Evolutionary conservation across 2,888 invertebrate genomes (phyloP).

Genomic region (Ophion slaviceki): DNA sequence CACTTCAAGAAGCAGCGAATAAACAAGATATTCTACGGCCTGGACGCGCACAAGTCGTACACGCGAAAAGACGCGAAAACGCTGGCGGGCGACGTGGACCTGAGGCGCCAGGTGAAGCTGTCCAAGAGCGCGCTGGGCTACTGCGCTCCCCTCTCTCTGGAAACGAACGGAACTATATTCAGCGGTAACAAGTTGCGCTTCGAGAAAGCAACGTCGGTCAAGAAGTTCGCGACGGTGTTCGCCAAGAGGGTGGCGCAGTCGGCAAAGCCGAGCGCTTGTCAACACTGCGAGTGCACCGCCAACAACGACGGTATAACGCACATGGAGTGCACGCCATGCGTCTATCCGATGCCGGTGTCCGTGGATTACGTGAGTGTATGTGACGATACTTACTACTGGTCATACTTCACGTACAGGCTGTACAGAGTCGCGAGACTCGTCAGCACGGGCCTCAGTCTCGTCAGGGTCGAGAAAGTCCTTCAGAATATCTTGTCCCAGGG

Average conservation of each 20-base stretch:
- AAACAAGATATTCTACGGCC: slow-evolving; percentile 90
- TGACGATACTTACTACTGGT: slow-evolving; percentile 54
- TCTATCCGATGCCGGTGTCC: slow-evolving; percentile 84
- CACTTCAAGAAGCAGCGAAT: slow-evolving; percentile 89
- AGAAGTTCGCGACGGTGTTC: slow-evolving; percentile 88
- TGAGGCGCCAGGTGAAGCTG: slow-evolving; percentile 90
- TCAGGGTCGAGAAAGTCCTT: slow-evolving; percentile 32
- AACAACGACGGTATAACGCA: slow-evolving; percentile 88
- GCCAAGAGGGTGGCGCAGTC: slow-evolving; percentile 87
- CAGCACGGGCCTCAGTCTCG: slow-evolving; percentile 11
- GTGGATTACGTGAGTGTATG: slow-evolving; percentile 84
- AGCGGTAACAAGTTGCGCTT: slow-evolving; percentile 86
- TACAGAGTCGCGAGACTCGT: slow-evolving; percentile 28
- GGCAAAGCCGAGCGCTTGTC: slow-evolving; percentile 86
- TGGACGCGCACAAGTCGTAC: slow-evolving; percentile 91
- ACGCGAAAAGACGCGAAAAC: slow-evolving; percentile 91
- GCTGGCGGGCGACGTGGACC: slow-evolving; percentile 89
- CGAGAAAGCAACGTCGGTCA: slow-evolving; percentile 85
- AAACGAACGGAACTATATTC: slow-evolving; percentile 92
- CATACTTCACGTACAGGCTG: slow-evolving; percentile 19
- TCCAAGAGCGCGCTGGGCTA: slow-evolving; percentile 91
- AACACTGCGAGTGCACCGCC: slow-evolving; percentile 89
- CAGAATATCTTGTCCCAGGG: background rate
- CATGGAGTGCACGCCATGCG: slow-evolving; percentile 88
- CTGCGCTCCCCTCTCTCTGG: slow-evolving; percentile 92